A percentile compares a stretch with the other conserved stretches of the same genome.
phyloP scores from a whole-genome alignment of 2,888 invertebrate genomes.

The Slavum lentiscoides region DNA sequence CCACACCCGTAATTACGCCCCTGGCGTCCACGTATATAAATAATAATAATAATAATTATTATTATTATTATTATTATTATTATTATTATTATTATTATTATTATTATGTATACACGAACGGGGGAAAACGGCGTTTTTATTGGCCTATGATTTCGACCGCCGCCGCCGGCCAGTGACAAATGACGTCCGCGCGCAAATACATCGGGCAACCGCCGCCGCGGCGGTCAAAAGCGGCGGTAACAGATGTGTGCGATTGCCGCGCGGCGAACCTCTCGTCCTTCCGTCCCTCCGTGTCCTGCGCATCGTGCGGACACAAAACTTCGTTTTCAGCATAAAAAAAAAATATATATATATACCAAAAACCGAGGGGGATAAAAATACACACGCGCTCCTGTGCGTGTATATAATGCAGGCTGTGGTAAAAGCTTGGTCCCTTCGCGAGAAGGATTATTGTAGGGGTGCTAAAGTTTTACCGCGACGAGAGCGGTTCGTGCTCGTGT shows the following conservation, averaged over 20 bases:
- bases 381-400: not conserved
- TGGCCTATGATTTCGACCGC: slow-evolving; percentile 44
- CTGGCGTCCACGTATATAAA: too few species aligned
- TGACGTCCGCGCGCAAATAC: slow-evolving; percentile 49
- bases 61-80: not conserved
- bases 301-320: slow-evolving; percentile 46
- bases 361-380: slow-evolving; percentile 40
- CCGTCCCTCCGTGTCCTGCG: not conserved
- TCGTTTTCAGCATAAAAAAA: slow-evolving; percentile 51
- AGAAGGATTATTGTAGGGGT: slow-evolving; percentile 41
- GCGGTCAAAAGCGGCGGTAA: slow-evolving; percentile 51
- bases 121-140: slow-evolving; percentile 41
- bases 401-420: slow-evolving; percentile 25
- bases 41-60: too few species aligned
- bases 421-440: slow-evolving; percentile 20
- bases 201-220: slow-evolving; percentile 47
- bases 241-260: slow-evolving; percentile 50
- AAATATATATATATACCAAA: not conserved
- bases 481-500: not conserved
- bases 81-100: not conserved
- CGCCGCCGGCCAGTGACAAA: slow-evolving; percentile 36
- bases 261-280: slow-evolving; percentile 6
- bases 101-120: slow-evolving; percentile 19
- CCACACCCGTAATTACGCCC: too few species aligned
- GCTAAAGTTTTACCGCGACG: slow-evolving; percentile 44